Evolutionary conservation across 2,113 vertebrate species (phyloP), one percentile per base, ranked within the genome.

Genomic region (Motacilla tschutschensis): DNA sequence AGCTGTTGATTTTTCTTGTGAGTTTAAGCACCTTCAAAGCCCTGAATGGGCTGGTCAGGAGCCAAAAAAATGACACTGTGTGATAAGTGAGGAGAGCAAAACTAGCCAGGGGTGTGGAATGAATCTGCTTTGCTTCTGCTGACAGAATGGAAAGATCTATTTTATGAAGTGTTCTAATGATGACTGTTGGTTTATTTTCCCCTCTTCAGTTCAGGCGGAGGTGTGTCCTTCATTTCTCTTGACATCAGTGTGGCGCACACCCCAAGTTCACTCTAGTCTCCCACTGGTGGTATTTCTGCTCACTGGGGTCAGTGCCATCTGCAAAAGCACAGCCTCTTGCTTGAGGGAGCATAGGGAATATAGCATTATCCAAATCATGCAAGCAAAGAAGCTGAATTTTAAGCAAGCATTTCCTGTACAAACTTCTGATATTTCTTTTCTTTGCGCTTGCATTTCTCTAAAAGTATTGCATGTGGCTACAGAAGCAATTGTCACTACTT

Each of bases 351-450:
- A 13, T 18, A 79, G 21, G 36, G 33, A 76, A 50, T 87, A 93
- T 12, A 89, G 53, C 70, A 85, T 83, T 60, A 66, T 47, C 25
- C 25, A 90, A 67, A 79, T 82, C 67, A 59, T 90, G 44, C 64
- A 89, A 83, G 70, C 41, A 88, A 53, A 93, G 74, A 55, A 92
- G 17, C 71, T 78, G 74, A 83, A 78, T 90, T 92, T 87, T 82
- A 91, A 78, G 67, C 43, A 77, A 88, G 46, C 8, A 53, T 51
- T 93, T 93, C 54, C 70, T 94, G 75, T 76, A 31, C 58, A 85
- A 73, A 35, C 36, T 77, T 88, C 91, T 22, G 41, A 48, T 55
- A 91, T 62, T 79, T 55, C 14, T 83, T 85, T 31, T 35, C 18
- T 83, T 83, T 53, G 35, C 69, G 35, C 44, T 73, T 87, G 40